Conservation (phyloP, 2,113 vertebrate genomes). For the Mirza zaza region DNA sequence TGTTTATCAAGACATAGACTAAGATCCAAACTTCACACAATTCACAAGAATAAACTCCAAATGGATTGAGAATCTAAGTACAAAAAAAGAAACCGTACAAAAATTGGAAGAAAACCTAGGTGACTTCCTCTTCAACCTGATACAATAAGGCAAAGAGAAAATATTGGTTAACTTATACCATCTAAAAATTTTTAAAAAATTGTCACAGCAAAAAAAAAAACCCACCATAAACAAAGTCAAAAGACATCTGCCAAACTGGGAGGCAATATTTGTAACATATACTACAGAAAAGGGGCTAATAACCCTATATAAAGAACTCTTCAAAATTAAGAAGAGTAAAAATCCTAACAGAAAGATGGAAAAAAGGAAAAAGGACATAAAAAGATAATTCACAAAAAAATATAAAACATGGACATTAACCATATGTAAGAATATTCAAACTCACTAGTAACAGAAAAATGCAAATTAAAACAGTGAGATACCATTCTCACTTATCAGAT, state of each 20-base stretch:
- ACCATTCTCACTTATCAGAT: background rate
- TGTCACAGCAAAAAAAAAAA: background rate
- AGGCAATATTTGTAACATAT: background rate
- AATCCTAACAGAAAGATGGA: background rate
- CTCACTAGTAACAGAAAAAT: constrained; percentile 20
- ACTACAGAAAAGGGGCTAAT: background rate
- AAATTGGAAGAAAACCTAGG: background rate
- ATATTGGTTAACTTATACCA: background rate
- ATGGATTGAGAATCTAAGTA: background rate
- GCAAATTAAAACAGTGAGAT: background rate
- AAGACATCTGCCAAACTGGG: background rate
- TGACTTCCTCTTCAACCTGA: background rate
- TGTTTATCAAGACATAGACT: background rate
- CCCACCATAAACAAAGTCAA: background rate
- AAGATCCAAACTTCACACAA: background rate
- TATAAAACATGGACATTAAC: background rate
- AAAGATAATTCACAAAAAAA: background rate
- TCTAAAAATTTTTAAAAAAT: background rate
- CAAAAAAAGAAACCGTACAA: background rate
- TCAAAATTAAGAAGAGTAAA: background rate
- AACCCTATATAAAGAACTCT: background rate
- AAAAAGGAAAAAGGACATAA: background rate
- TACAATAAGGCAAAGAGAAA: background rate
- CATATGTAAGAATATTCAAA: constrained; percentile 15
- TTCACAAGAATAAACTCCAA: background rate